phyloP scores from a whole-genome alignment of 2,888 invertebrate genomes.

The Electrophaes corylata region DNA sequence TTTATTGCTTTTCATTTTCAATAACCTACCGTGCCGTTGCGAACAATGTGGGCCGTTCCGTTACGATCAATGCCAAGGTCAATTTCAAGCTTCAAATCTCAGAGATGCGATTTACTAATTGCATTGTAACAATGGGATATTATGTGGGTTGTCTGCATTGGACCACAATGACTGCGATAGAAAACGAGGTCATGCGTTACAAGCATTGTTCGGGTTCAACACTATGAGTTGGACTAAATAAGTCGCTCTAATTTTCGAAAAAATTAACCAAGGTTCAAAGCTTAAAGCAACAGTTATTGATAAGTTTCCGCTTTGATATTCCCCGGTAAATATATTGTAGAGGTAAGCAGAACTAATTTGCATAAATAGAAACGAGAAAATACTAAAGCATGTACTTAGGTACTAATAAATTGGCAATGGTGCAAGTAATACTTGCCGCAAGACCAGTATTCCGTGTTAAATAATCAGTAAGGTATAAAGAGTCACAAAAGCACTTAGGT shows the following conservation, averaged over 20 bases:
- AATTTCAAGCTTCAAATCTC: slow-evolving; percentile 32
- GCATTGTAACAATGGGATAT: slow-evolving; percentile 51
- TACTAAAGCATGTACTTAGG: background rate
- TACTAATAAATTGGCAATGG: background rate
- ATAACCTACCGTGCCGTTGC: background rate
- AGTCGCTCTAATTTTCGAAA: slow-evolving; percentile 53
- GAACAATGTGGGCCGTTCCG: slow-evolving; percentile 11
- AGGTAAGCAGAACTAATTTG: slow-evolving; percentile 23
- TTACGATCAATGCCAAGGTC: slow-evolving; percentile 40
- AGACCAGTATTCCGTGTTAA: background rate
- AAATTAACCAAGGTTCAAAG: slow-evolving; percentile 63
- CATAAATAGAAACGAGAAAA: slow-evolving; percentile 8
- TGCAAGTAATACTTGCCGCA: background rate
- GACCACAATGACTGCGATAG: slow-evolving; percentile 55
- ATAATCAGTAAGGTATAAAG: background rate
- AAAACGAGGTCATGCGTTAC: slow-evolving; percentile 66
- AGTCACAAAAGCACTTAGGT: background rate
- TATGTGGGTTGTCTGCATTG: slow-evolving; percentile 60
- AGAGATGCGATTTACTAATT: slow-evolving; percentile 46
- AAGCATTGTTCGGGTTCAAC: slow-evolving; percentile 62
- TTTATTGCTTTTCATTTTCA: slow-evolving; percentile 20
- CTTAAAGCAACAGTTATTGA: too few species aligned
- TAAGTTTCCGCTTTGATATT: too few species aligned
- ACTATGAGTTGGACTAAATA: slow-evolving; percentile 57
- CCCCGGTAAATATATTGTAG: too few species aligned